Conservation (phyloP, 2,797 vertebrate species). For the Tiaroga cobitis region DNA sequence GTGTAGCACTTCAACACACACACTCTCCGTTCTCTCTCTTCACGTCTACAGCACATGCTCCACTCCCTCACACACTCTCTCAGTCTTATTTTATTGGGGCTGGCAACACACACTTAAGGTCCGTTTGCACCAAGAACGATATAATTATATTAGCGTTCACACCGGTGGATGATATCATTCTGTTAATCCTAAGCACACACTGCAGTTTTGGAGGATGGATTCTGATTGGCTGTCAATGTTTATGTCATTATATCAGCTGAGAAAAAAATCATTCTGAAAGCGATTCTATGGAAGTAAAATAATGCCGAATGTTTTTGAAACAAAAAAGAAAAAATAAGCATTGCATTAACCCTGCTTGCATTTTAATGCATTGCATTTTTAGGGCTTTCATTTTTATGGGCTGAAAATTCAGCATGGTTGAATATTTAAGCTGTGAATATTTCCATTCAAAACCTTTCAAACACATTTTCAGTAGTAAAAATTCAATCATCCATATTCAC, state of each 20-base stretch:
- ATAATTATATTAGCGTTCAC: neutral
- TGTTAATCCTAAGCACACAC: neutral
- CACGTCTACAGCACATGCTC: neutral
- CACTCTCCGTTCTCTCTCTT: neutral
- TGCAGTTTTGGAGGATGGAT: neutral
- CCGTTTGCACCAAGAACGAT: neutral
- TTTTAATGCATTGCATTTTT: too few species aligned
- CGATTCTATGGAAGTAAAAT: too few species aligned
- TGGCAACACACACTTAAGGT: neutral
- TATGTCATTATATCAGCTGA: neutral
- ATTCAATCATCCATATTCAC: too few species aligned
- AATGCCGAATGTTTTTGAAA: too few species aligned
- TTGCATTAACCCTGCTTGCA: too few species aligned
- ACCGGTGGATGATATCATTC: neutral
- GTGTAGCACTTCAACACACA: neutral
- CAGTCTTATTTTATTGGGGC: neutral
- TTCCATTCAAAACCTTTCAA: too few species aligned
- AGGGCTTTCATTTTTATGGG: too few species aligned
- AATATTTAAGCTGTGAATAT: too few species aligned
- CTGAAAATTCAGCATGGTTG: too few species aligned
- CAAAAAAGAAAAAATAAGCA: too few species aligned
- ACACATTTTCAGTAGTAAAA: too few species aligned
- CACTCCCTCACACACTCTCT: neutral
- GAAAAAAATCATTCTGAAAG: neutral
- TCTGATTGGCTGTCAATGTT: neutral